Base-by-base conservation (phyloP, 2,113 vertebrate species). In the Polyodon spathula region DNA sequence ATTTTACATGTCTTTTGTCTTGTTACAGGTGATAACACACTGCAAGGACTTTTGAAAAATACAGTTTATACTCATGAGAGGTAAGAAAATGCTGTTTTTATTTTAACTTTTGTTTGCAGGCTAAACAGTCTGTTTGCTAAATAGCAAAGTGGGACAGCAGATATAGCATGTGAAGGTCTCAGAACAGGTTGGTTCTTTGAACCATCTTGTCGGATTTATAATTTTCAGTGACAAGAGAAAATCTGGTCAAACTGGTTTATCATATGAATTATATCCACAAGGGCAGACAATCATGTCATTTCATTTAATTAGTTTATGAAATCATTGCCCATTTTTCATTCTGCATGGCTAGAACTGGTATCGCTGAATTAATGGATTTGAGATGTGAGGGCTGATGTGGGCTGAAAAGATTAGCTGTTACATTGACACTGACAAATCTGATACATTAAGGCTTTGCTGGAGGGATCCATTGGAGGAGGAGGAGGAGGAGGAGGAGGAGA, bases 391-490 rank as follows among this genome's bases (percentile, higher is more conserved):
- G 54, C 76, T 69, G 74, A 81, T 74, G 80, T 72, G 79, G 67
- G 77, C 75, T 64, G 72, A 73, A 82, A 79, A 92, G 82, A 90
- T 87, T 84, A 90, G 80, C 70, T 64, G 64, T 59, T 70, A 72
- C 81, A 76, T 79, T 87, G 86, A 89, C 87, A 85, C 84, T 90
- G 86, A 92, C 83, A 89, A 86, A 89, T 90, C 81, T 83, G 74
- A 79, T 84, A 76, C 77, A 84, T 89, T 86, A 87, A 71, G 67
- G 64, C 76, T 84, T 81, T 76, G 79, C 82, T 83, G 78, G 80
- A 81, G 84, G 82, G 73, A 72, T 71, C 63, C 63, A 73, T 68
- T 70, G 64, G 63, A 62, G 62, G 82, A 76, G 64, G 71, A 74
- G 67, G 69, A 68, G 2, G 8, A 38, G 60, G 65, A 76, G 63